phyloP scores from a whole-genome alignment of 2,113 vertebrate species.

The Nibea albiflora region DNA sequence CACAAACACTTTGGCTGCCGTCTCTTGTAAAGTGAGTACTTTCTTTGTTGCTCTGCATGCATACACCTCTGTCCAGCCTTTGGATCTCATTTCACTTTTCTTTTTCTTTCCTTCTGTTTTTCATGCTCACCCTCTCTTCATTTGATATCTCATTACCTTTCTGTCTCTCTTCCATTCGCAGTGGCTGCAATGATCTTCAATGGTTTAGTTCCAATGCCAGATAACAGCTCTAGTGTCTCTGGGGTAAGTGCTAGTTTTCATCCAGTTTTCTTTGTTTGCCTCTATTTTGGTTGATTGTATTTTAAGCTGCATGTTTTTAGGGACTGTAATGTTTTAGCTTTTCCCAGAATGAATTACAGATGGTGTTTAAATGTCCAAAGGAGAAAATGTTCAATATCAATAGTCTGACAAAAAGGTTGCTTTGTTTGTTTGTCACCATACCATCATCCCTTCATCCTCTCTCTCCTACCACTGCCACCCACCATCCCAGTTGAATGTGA shows the following conservation, averaged over 20 bases:
- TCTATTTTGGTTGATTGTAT: conserved; percentile 25
- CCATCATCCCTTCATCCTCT: conserved; percentile 5
- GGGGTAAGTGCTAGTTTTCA: conserved; percentile 87
- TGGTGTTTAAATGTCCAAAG: neutral
- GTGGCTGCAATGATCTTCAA: conserved; percentile 90
- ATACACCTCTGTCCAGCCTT: conserved; percentile 9
- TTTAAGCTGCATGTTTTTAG: conserved; percentile 6
- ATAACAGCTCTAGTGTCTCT: conserved; percentile 92
- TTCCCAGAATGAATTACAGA: conserved; percentile 9
- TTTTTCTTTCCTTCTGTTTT: conserved; percentile 52
- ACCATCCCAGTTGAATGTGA: conserved; percentile 88
- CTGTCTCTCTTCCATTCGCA: conserved; percentile 65
- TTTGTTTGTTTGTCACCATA: conserved; percentile 44
- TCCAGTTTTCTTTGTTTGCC: conserved; percentile 20
- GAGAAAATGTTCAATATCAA: neutral
- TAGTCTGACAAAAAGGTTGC: conserved; percentile 19
- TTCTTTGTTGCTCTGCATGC: conserved; percentile 41
- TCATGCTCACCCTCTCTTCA: conserved; percentile 21
- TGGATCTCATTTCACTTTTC: conserved; percentile 60
- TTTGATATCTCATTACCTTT: conserved; percentile 32
- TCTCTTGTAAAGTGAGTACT: conserved; percentile 92
- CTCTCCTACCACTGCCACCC: conserved; percentile 6
- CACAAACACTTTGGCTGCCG: conserved; percentile 87
- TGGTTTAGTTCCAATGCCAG: conserved; percentile 89
- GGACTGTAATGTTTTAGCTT: conserved; percentile 3